Evolutionary conservation across 2,888 invertebrate genomes (phyloP).

Genomic region (Sepioteuthis lessoniana): DNA sequence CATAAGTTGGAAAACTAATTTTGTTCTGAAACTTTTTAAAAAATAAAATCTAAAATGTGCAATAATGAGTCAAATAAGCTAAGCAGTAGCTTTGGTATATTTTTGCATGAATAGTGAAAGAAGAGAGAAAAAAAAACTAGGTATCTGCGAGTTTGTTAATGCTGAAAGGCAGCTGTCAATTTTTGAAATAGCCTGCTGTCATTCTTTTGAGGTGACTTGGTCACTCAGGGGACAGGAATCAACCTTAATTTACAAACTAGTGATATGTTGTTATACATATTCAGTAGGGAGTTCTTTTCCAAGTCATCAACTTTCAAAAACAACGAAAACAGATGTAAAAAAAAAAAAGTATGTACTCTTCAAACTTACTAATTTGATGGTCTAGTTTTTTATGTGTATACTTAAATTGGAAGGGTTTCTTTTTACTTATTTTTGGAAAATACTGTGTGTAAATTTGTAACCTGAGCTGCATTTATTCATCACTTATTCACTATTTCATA

Average conservation of each 20-base stretch:
- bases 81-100: neutral
- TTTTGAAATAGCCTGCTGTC: neutral
- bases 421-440: neutral
- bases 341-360: neutral
- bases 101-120: neutral
- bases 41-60: neutral
- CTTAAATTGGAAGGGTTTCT: neutral
- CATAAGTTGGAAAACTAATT: neutral
- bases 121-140: neutral
- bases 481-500: neutral
- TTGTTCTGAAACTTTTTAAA: neutral
- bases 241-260: neutral
- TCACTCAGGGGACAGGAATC: neutral
- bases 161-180: constrained; percentile 23
- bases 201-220: neutral
- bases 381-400: neutral
- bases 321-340: neutral
- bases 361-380: neutral
- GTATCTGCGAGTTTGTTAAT: constrained; percentile 2
- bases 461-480: neutral
- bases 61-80: neutral
- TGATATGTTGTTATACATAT: neutral
- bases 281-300: neutral
- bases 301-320: neutral
- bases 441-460: neutral